Base-by-base conservation (phyloP, 2,113 vertebrate species). In the Bubo bubo region DNA sequence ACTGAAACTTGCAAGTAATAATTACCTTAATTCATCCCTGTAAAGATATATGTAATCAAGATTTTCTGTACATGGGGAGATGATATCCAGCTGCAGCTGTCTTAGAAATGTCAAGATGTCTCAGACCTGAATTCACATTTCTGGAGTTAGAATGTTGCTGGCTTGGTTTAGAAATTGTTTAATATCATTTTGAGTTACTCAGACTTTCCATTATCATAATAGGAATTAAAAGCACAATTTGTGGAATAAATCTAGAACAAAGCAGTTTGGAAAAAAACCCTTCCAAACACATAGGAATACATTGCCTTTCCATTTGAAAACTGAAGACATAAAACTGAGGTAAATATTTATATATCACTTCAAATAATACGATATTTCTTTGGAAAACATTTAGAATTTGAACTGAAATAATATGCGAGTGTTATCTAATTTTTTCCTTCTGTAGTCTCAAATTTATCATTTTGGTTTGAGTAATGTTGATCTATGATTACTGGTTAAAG, bases 11-110 rank as follows among this genome's bases (percentile, higher is more conserved):
- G 92, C 87, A 93, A 63, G 68, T 45, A 23, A 74, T 87, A 95
- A 93, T 91, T 95, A 94, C 66, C 87, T 97, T 97, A 93, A 97
- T 95, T 95, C 89, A 95, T 95, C 90, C 95, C 86, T 89, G 80
- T 70, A 96, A 93, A 97, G 83, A 89, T 64, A 88, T 66, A 94
- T 93, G 97, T 97, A 98, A 97, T 79, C 91, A 79, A 91, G 90
- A 91, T 95, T 83, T 97, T 84, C 95, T 94, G 60, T 64, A 94
- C 79, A 83, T 58, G 64, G 93, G 86, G 88, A 94, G 60, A 94
- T 93, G 89, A 93, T 92, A 63, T 96, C 94, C 94, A 96, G 88
- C 60, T 95, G 96, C 86, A 96, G 90, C 73, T 96, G 91, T 87
- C 94, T 94, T 93, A 94, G 86, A 96, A 96, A 89, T 91, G 88